phyloP scores from a whole-genome alignment of 2,888 invertebrate species.

The Timandra comae region DNA sequence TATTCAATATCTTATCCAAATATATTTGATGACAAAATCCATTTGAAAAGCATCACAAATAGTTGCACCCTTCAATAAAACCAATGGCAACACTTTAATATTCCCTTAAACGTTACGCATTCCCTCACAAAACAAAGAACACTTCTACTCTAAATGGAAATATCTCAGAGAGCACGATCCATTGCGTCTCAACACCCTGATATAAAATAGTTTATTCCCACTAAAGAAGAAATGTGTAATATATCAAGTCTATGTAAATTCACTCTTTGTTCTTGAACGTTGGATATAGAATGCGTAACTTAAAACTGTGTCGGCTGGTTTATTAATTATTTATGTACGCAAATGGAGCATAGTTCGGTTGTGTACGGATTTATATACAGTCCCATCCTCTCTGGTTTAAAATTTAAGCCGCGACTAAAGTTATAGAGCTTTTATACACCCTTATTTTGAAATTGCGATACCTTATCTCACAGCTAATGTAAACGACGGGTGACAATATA shows the following conservation, averaged over 20 bases:
- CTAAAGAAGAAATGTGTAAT: slow-evolving; percentile 29
- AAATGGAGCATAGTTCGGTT: slow-evolving; percentile 23
- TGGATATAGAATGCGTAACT: slow-evolving; percentile 18
- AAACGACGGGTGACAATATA: too few species aligned
- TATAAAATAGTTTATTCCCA: slow-evolving; percentile 23
- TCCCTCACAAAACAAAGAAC: slow-evolving; percentile 40
- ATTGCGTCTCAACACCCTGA: slow-evolving; percentile 29
- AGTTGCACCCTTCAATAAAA: too few species aligned
- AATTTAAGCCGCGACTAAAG: slow-evolving; percentile 16
- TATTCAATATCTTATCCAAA: too few species aligned
- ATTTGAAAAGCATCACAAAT: too few species aligned
- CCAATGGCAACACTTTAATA: slow-evolving; percentile 34
- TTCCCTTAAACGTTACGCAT: slow-evolving; percentile 44
- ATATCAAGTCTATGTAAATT: slow-evolving; percentile 26
- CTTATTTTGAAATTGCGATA: too few species aligned
- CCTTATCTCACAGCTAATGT: too few species aligned
- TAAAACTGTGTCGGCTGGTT: slow-evolving; percentile 17
- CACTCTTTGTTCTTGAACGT: slow-evolving; percentile 14
- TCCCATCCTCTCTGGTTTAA: slow-evolving; percentile 20
- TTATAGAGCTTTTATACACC: slow-evolving; percentile 9
- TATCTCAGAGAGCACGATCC: slow-evolving; percentile 33
- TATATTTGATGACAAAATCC: too few species aligned
- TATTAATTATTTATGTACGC: slow-evolving; percentile 25
- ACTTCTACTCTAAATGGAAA: slow-evolving; percentile 28
- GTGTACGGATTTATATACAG: slow-evolving; percentile 22